These are phyloP conservation scores for Platycercus adscitus DNA, from an alignment of 2,113 vertebrate species.

Conservation along the genomic window DNA sequence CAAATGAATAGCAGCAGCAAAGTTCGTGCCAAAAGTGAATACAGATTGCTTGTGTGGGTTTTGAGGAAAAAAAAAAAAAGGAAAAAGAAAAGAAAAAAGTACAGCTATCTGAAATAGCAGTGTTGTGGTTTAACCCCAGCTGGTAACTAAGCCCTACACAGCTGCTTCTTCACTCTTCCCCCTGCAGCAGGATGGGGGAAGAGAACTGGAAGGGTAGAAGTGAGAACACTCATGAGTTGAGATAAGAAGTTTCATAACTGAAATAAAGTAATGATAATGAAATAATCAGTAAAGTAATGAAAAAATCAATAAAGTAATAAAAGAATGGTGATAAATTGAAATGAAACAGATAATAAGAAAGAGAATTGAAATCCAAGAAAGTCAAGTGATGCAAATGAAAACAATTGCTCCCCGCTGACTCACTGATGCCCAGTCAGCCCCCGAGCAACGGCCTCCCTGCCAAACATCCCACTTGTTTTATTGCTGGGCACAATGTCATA, in stretches of 20 bases:
- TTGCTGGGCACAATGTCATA: not conserved
- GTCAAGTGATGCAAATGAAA: not conserved
- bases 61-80: not conserved
- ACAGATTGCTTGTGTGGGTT: not conserved
- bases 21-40: not conserved
- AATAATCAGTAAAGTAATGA: not conserved
- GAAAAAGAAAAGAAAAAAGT: not conserved
- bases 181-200: not conserved
- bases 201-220: not conserved
- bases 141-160: not conserved
- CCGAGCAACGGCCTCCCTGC: accelerated
- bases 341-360: not conserved
- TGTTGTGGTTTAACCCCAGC: not conserved
- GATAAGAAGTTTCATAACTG: not conserved
- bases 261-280: not conserved
- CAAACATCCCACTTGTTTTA: not conserved
- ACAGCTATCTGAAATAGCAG: not conserved
- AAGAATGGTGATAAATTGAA: not conserved
- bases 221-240: not conserved
- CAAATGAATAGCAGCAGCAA: not conserved
- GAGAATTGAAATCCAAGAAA: not conserved
- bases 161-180: not conserved
- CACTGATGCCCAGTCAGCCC: not conserved
- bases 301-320: not conserved
- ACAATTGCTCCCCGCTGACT: not conserved